Percentiles rank a stretch among this genome's conserved stretches.
Conservation (phyloP, 2,113 vertebrate species). For the Onychostruthus taczanowskii region DNA sequence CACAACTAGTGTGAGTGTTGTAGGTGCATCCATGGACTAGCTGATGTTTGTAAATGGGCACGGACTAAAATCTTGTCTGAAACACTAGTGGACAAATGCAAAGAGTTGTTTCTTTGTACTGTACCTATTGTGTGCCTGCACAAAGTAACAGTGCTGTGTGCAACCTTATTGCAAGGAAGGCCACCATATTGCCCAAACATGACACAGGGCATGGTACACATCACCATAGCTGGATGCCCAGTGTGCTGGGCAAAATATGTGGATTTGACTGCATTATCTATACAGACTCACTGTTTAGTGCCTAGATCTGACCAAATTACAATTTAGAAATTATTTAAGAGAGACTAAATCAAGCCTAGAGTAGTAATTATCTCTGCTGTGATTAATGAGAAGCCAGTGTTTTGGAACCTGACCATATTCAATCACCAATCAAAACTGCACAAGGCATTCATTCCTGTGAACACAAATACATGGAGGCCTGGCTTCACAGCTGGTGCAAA, state of each 20-base stretch:
- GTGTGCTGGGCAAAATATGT: background rate
- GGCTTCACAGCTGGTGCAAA: slow-evolving; percentile 27
- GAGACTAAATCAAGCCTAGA: background rate
- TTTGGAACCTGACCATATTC: background rate
- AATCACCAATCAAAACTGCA: background rate
- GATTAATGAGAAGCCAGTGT: slow-evolving; percentile 18
- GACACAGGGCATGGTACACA: background rate
- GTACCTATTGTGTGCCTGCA: background rate
- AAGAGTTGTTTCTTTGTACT: background rate
- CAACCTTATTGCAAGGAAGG: background rate
- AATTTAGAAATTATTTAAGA: background rate
- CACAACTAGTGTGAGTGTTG: background rate
- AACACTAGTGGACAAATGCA: background rate
- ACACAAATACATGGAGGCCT: background rate
- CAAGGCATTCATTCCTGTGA: slow-evolving; percentile 5
- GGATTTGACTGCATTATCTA: background rate
- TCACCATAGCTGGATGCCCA: background rate
- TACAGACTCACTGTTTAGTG: background rate
- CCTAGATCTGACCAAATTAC: background rate
- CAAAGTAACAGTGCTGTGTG: background rate
- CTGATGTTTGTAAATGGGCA: background rate
- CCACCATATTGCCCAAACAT: background rate
- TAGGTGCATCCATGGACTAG: background rate
- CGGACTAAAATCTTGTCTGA: background rate
- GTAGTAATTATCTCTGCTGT: slow-evolving; percentile 11